Base-by-base conservation (phyloP, 2,888 invertebrate species). In the Apodemia duryi region DNA sequence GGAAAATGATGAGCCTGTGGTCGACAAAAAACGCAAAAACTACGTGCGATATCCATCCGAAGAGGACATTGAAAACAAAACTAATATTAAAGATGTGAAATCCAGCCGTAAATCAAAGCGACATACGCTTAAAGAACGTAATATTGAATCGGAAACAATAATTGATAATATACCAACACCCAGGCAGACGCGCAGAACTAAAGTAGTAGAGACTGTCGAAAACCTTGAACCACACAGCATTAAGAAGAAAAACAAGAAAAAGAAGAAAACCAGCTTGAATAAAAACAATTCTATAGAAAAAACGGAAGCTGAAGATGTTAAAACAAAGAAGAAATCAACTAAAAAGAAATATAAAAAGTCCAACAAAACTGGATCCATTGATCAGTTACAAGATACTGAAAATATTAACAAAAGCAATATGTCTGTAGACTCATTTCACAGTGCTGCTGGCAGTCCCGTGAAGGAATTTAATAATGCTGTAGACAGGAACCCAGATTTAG, bases 351-450 rank as follows among this genome's bases (percentile, higher is more conserved):
- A 79, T 69, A 82, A 79, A 69, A 74, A 66, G 41, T 73, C 75
- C 9, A 67, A 72, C 2, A 64, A 73, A 35, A 68, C 75, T 46
- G 77, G 82, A 61, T n/a, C 49, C 2, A 49, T 49, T 49, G 74
- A 77, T 63, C 65, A 67, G 60, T 68, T 69, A 51, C 65, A 67
- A 35, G 29, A 63, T 29, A 63, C 67, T 61, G 72, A 68, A 43
- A 64, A 63, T 21, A 46, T 75, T 5, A 81, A 84, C 66, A 76
- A 72, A 51, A 81, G 78, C 63, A 75, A 75, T 65, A 71, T 72
- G 41, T 87, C 88, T 10, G 63, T 72, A n/a, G 88, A 88, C 43
- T 88, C 89, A 21, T 88, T 84, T 65, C 83, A 88, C 67, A 89
- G 87, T 69, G 88, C 88, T 83, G 82, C 84, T 4, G 84, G 83